These are phyloP conservation scores for Plebejus melissa DNA, from an alignment of 2,888 invertebrate species.

Conservation along the genomic window DNA sequence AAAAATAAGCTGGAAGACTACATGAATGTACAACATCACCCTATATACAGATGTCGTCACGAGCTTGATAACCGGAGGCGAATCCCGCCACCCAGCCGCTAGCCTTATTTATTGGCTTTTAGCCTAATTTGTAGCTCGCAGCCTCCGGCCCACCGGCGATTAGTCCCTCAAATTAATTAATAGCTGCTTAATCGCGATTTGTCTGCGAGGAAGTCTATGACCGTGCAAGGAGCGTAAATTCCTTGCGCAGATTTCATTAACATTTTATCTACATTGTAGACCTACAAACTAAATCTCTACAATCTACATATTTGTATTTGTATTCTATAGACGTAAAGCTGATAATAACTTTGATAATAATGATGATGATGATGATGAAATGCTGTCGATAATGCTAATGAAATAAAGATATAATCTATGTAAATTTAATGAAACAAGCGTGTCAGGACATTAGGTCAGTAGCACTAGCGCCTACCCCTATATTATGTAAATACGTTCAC, in stretches of 20 bases:
- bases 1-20: too few species aligned
- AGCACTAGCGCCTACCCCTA: background rate
- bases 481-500: background rate
- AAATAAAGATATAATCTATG: background rate
- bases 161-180: conserved; percentile 32
- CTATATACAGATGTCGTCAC: conserved; percentile 66
- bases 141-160: conserved; percentile 41
- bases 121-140: conserved; percentile 71
- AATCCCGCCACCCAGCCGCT: conserved; percentile 75
- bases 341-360: background rate
- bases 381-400: background rate
- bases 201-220: background rate
- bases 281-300: background rate
- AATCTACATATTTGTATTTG: too few species aligned
- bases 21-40: conserved; percentile 42
- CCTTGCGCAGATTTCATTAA: background rate
- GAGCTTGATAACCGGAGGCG: conserved; percentile 70
- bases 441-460: background rate
- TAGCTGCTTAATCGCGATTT: conserved; percentile 8
- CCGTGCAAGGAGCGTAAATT: background rate
- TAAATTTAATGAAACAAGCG: background rate
- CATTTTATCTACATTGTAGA: background rate
- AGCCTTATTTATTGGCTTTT: conserved; percentile 77
- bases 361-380: background rate
- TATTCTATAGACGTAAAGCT: background rate